These are phyloP conservation scores for Trachelus stipa DNA, from an alignment of 2,888 invertebrate species.

Conservation along the genomic window DNA sequence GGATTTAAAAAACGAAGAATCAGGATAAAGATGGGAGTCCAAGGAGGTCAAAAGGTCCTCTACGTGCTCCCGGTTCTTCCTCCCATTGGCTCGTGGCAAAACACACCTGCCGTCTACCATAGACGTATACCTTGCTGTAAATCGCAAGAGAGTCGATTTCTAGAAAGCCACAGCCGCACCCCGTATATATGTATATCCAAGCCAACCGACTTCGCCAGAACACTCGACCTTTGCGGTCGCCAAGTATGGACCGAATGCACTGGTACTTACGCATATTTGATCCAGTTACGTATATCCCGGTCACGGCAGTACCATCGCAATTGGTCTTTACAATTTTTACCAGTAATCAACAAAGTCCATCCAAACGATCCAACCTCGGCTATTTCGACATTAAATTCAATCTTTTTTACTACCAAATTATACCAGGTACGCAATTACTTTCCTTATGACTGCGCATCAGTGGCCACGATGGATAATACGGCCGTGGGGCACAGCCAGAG, in stretches of 20 bases:
- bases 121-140: background rate
- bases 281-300: background rate
- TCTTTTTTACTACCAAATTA: background rate
- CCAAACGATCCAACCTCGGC: background rate
- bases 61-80: constrained; percentile 57
- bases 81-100: constrained; percentile 33
- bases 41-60: constrained; percentile 56
- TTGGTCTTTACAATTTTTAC: background rate
- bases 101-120: constrained; percentile 46
- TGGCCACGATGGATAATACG: background rate
- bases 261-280: background rate
- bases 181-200: background rate
- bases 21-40: constrained; percentile 55
- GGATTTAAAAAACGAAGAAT: constrained; percentile 23
- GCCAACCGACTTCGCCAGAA: background rate
- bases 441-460: background rate
- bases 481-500: background rate
- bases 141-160: background rate
- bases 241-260: background rate
- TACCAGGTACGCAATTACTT: background rate
- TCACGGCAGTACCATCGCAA: background rate
- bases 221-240: background rate
- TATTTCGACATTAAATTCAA: background rate
- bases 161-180: background rate
- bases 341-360: background rate